A percentile compares a stretch with the other conserved stretches of the same genome.
Conservation (phyloP, 2,113 vertebrate genomes). For the Mustelus asterias region DNA sequence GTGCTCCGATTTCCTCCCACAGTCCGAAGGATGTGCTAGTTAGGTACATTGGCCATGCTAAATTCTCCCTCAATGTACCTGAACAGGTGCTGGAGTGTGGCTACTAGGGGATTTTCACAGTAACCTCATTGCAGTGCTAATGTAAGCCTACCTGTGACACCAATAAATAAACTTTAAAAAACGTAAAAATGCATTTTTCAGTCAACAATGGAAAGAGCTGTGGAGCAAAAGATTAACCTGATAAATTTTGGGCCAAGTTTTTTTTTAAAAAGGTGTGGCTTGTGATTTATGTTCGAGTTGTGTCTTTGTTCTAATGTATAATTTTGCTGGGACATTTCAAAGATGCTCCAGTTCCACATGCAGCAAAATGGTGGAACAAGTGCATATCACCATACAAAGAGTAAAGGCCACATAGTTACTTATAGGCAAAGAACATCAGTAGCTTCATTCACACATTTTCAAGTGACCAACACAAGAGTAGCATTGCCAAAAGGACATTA, state of each 20-base stretch:
- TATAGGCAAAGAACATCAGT: background rate
- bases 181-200: background rate
- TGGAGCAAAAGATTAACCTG: background rate
- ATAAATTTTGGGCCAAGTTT: background rate
- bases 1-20: no score
- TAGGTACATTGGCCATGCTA: no score
- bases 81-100: no score
- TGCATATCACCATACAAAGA: background rate
- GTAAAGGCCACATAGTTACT: background rate
- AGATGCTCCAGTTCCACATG: background rate
- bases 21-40: no score
- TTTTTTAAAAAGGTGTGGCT: background rate
- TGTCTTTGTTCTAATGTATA: background rate
- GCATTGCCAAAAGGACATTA: conserved; percentile 10
- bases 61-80: no score
- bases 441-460: background rate
- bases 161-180: no score
- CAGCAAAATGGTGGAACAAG: background rate
- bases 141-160: no score
- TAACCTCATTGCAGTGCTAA: no score
- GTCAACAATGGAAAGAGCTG: background rate
- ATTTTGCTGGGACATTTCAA: background rate
- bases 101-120: no score
- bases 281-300: background rate
- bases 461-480: background rate